Conservation (phyloP, 2,797 vertebrate genomes). For the Platalea minor region DNA sequence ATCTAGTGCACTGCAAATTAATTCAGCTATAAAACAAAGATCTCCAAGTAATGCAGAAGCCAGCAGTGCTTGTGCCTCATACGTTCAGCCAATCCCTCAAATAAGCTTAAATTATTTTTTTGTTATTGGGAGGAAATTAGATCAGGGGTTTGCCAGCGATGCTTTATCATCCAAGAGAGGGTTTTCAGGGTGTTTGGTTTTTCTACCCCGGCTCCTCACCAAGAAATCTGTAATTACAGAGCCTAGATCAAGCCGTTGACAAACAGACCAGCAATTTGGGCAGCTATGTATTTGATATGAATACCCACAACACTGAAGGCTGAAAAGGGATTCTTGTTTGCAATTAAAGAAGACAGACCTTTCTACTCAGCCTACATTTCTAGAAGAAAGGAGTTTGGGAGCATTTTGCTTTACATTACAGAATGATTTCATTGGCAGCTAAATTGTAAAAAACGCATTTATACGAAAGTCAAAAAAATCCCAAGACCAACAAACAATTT, state of each 20-base stretch:
- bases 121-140: background rate
- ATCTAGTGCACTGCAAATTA: background rate
- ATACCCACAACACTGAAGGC: background rate
- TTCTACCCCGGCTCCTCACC: background rate
- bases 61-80: background rate
- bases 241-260: background rate
- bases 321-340: background rate
- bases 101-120: background rate
- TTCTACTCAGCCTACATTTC: background rate
- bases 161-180: background rate
- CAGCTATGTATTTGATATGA: fast-evolving
- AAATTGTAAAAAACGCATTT: background rate
- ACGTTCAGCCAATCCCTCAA: background rate
- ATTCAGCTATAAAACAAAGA: no score
- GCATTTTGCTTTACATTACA: background rate
- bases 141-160: background rate
- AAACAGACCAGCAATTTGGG: background rate
- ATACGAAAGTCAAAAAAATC: background rate
- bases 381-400: background rate
- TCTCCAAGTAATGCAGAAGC: background rate
- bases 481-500: background rate
- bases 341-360: background rate
- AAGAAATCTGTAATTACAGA: background rate
- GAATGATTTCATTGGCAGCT: background rate
- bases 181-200: fast-evolving